phyloP scores from a whole-genome alignment of 2,113 vertebrate genomes.

The Regulus satrapa region DNA sequence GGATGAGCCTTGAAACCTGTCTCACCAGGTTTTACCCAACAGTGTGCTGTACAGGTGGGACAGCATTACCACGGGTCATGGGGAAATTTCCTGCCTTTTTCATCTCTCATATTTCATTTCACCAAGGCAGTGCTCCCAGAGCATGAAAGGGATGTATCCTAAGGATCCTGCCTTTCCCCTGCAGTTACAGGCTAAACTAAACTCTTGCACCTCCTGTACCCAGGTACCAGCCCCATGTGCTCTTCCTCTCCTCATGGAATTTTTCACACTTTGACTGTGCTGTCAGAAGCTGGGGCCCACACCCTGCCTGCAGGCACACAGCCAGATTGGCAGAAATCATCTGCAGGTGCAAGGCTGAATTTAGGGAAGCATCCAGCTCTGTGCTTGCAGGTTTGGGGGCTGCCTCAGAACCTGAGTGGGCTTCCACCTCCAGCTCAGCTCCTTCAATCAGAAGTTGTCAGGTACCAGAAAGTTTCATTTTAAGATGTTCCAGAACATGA shows the following conservation, averaged over 20 bases:
- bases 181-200: neutral
- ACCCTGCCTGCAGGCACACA: neutral
- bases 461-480: neutral
- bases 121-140: neutral
- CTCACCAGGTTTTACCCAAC: neutral
- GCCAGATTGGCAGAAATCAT: neutral
- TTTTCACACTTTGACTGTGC: neutral
- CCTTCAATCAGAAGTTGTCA: neutral
- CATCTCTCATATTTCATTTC: neutral
- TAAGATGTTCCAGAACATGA: neutral
- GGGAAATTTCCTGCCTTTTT: neutral
- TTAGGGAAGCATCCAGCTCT: neutral
- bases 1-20: neutral
- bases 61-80: neutral
- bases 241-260: neutral
- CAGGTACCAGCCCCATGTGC: neutral
- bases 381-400: neutral
- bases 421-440: neutral
- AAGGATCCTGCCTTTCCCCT: neutral
- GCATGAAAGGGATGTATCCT: neutral
- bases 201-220: neutral
- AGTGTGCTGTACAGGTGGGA: neutral
- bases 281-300: neutral
- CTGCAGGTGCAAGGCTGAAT: neutral
- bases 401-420: neutral